Percentiles rank a stretch among this genome's conserved stretches.
Conservation (phyloP, 2,797 vertebrate genomes). For the Margarornis squamiger region DNA sequence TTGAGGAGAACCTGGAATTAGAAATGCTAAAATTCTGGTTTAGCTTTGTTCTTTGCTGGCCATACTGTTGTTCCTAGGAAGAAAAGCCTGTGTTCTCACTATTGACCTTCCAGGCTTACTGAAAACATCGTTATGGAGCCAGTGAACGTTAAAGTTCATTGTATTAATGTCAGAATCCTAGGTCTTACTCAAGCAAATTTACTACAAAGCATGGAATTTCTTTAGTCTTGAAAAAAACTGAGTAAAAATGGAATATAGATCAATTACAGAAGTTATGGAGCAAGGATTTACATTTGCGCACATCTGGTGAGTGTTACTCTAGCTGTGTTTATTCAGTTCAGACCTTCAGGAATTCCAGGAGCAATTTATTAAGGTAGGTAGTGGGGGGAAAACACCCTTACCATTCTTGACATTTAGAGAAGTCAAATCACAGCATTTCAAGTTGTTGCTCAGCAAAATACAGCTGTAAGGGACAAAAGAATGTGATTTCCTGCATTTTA, state of each 20-base stretch:
- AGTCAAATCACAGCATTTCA: not conserved
- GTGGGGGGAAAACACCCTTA: accelerated
- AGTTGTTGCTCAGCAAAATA: not conserved
- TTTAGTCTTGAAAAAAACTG: not conserved
- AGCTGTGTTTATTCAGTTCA: not conserved
- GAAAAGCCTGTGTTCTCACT: not conserved
- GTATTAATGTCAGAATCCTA: not conserved
- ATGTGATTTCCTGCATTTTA: not conserved
- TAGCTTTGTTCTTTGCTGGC: not conserved
- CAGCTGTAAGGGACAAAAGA: not conserved
- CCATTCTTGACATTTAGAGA: not conserved
- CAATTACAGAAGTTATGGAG: not conserved
- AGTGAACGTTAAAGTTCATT: not conserved
- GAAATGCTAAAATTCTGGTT: not conserved
- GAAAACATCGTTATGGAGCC: not conserved
- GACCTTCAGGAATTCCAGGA: not conserved
- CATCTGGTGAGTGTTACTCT: not conserved
- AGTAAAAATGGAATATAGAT: not conserved
- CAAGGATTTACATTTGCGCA: not conserved
- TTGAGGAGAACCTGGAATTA: not conserved
- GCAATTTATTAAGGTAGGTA: not conserved
- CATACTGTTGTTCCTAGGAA: not conserved
- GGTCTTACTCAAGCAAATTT: not conserved
- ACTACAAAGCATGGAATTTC: not conserved
- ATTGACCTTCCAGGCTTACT: not conserved